Percentiles rank a stretch among this genome's conserved stretches.
These are phyloP conservation scores for Entomobrya proxima DNA, from an alignment of 2,888 invertebrate genomes.

Conservation along the genomic window DNA sequence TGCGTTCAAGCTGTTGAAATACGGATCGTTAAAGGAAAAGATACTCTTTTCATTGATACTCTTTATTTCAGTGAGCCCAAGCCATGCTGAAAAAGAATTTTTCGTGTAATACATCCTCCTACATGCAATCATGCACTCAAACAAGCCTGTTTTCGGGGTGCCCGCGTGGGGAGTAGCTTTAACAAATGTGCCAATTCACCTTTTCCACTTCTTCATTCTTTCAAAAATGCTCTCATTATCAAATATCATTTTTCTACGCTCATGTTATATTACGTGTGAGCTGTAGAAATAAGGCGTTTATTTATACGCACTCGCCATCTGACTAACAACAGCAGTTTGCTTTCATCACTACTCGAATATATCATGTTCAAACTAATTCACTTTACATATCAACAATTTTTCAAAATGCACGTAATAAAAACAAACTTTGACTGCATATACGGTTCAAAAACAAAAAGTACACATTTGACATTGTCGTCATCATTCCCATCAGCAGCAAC, in stretches of 20 bases:
- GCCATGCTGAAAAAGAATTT: conserved; percentile 10
- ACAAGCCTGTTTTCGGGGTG: conserved; percentile 14
- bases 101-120: conserved; percentile 59
- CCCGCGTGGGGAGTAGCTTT: conserved; percentile 46
- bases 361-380: conserved; percentile 2
- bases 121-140: conserved; percentile 24
- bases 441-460: conserved; percentile 4
- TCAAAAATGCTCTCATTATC: conserved; percentile 45
- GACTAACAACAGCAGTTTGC: background rate
- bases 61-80: conserved; percentile 2
- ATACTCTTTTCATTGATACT: conserved; percentile 30
- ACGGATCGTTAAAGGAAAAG: conserved; percentile 39
- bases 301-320: conserved; percentile 21
- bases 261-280: background rate
- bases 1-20: conserved; percentile 61
- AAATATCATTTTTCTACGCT: conserved; percentile 3
- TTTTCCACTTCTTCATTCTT: background rate
- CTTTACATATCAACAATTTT: background rate
- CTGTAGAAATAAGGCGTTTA: conserved; percentile 25
- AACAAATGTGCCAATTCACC: conserved; percentile 57
- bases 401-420: conserved; percentile 1
- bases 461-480: conserved; percentile 11
- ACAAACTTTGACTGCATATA: background rate
- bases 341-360: conserved; percentile 35
- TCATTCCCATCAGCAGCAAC: conserved; percentile 2